Percentiles rank a stretch among this genome's conserved stretches.
These are phyloP conservation scores for Microtus montanus DNA, from an alignment of 2,113 vertebrate species.

Conservation along the genomic window DNA sequence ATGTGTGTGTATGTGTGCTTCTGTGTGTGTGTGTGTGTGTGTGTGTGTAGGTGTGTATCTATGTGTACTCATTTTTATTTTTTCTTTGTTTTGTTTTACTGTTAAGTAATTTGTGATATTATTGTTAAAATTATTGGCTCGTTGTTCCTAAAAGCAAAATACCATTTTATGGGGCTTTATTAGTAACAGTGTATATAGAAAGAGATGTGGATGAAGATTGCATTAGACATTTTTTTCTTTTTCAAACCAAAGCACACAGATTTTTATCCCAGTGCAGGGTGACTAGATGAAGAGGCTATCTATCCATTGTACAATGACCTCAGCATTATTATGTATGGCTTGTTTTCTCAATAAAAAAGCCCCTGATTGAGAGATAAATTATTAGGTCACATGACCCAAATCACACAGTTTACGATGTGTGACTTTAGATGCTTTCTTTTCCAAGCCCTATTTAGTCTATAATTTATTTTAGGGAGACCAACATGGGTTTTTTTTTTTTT, in stretches of 20 bases:
- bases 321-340: not conserved
- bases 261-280: accelerated
- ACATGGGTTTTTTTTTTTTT: not conserved
- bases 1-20: not conserved
- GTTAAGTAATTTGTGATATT: not conserved
- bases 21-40: not conserved
- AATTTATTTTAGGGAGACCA: not conserved
- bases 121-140: not conserved
- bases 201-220: not conserved
- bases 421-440: not conserved
- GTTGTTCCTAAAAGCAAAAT: not conserved
- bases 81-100: not conserved
- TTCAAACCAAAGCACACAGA: not conserved
- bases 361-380: not conserved
- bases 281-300: accelerated
- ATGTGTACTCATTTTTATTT: not conserved
- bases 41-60: not conserved
- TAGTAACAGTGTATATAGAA: not conserved
- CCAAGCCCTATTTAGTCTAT: not conserved
- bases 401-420: not conserved
- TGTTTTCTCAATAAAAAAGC: not conserved
- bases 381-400: not conserved
- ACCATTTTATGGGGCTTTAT: not conserved
- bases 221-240: not conserved
- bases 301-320: not conserved